Base-by-base conservation (phyloP, 2,113 vertebrate species). In the Geococcyx californianus region DNA sequence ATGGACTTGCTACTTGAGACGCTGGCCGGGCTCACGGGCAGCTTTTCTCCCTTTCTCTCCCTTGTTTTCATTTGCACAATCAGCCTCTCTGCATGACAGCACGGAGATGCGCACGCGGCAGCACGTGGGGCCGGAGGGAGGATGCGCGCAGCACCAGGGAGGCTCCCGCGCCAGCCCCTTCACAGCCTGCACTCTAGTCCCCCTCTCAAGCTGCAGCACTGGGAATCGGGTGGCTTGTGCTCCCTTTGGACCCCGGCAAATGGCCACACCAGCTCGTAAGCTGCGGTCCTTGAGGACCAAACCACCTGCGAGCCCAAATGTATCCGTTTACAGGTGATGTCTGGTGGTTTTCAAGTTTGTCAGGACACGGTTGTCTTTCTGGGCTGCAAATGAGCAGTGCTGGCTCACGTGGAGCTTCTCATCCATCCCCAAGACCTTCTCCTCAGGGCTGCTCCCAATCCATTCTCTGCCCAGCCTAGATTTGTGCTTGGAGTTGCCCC, bases 321-420 rank as follows among this genome's bases (percentile, higher is more conserved):
- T 2, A 34, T 9, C 58, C 77, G 2, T 3, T 11, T 15, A 2
- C 24, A 51, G 42, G 1, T 0, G 4, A 13, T 34, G 11, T 0
- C 1, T 1, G n/a, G 13, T 3, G 24, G 25, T 10, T 69, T n/a
- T 9, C 16, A 7, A 21, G 17, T 2, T 42, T 42, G 40, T 42
- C 47, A 49, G 45, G 47, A 49, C 47, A 23, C 8, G 21, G 47
- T 49, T 23, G 47, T 19, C 15, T 49, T 49, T 49, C 47, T 49
- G 21, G 47, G 18, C 47, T 23, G 16, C 47, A 23, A 49, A 17
- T 23, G 21, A 19, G 10, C 21, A 17, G 7, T 23, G 19, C 19
- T 11, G 21, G 47, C 47, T 49, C 47, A 47, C 19, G 45, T 47
- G 17, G 45, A 47, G 45, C 47, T 49, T 49, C 20, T 49, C 47